phyloP scores from a whole-genome alignment of 2,113 vertebrate genomes.

The Apus apus region DNA sequence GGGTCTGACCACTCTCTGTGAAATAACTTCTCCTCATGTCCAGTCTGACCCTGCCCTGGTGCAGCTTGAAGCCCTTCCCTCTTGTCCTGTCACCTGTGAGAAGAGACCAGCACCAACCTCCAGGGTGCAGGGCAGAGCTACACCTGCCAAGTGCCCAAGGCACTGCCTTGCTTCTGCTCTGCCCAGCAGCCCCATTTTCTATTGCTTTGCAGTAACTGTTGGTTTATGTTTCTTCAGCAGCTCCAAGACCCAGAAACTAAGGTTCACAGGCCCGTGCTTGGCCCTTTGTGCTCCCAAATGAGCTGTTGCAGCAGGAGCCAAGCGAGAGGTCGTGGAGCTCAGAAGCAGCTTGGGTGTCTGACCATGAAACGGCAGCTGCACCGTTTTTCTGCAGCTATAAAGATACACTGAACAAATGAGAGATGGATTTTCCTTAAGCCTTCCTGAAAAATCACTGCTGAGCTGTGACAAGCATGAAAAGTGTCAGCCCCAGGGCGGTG shows the following conservation, averaged over 20 bases:
- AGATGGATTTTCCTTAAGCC: slow-evolving; percentile 64
- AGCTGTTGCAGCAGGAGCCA: not conserved
- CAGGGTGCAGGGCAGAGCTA: not conserved
- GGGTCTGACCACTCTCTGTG: too few relatives aligned
- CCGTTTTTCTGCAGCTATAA: slow-evolving; percentile 40
- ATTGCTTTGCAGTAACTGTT: not conserved
- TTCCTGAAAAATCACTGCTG: slow-evolving; percentile 38
- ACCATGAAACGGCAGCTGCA: not conserved
- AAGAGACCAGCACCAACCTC: too few relatives aligned
- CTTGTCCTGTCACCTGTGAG: too few relatives aligned
- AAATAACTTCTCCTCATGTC: too few relatives aligned
- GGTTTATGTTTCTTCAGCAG: not conserved
- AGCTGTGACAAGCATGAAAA: slow-evolving; percentile 36
- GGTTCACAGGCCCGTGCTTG: not conserved
- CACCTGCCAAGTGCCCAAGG: fast-evolving
- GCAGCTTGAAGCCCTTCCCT: too few relatives aligned
- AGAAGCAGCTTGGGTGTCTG: not conserved
- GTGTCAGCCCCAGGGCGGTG: not conserved
- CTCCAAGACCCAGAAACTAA: not conserved
- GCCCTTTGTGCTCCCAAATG: not conserved
- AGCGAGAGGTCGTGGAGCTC: not conserved
- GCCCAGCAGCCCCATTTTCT: not conserved
- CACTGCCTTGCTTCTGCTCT: not conserved
- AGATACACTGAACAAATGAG: slow-evolving; percentile 56
- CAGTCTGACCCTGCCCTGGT: too few relatives aligned